Conservation (phyloP, 2,113 vertebrate species). For the Sorex fumeus region DNA sequence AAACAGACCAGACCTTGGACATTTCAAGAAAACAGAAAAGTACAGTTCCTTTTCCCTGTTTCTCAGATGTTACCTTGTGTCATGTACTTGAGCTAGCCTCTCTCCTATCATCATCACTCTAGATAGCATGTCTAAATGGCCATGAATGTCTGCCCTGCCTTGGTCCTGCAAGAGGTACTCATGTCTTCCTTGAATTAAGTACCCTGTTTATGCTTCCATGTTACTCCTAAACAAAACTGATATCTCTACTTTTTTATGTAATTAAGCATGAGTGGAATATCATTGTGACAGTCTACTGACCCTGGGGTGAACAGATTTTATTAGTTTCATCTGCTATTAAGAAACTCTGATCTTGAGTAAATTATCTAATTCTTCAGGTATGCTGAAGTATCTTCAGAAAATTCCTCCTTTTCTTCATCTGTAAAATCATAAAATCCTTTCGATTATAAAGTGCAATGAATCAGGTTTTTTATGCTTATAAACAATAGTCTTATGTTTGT, state of each 20-base stretch:
- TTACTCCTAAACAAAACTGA: background rate
- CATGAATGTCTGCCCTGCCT: background rate
- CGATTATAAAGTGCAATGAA: background rate
- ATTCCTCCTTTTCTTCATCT: conserved; percentile 25
- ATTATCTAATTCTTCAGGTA: background rate
- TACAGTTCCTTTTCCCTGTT: conserved; percentile 7
- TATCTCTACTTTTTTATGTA: background rate
- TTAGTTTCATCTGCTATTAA: background rate
- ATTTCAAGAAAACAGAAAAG: conserved; percentile 34
- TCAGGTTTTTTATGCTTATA: conserved; percentile 14
- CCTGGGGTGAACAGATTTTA: background rate
- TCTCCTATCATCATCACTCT: background rate
- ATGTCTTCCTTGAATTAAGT: background rate
- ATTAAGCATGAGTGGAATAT: background rate
- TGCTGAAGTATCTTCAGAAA: too few relatives aligned
- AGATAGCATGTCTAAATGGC: background rate
- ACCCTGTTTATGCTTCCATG: background rate
- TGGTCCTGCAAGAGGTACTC: conserved; percentile 2
- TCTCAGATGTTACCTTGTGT: conserved; percentile 43
- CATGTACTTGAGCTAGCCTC: background rate
- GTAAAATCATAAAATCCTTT: background rate
- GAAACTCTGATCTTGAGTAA: conserved; percentile 30
- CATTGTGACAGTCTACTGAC: background rate
- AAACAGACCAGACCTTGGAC: conserved; percentile 63
- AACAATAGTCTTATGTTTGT: background rate